These are phyloP conservation scores for Caligus rogercresseyi DNA, from an alignment of 1,140 invertebrate species.

Conservation along the genomic window DNA sequence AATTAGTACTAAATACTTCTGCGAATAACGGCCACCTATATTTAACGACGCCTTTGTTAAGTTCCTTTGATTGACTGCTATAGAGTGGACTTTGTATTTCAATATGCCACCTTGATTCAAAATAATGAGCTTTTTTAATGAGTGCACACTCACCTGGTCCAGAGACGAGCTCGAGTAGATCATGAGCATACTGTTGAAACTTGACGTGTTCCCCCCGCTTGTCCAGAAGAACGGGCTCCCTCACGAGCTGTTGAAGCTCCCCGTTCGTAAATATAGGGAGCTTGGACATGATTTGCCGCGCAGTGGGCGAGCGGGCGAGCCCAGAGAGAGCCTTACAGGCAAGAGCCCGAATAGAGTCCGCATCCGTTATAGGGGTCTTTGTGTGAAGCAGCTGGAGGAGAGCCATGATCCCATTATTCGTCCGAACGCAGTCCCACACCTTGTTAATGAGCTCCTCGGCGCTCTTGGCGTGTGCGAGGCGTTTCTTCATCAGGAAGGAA, in stretches of 20 bases:
- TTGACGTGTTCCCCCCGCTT: slow-evolving; percentile 81
- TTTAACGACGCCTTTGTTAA: no score
- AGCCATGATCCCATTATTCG: slow-evolving; percentile 91
- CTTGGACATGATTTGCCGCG: slow-evolving; percentile 86
- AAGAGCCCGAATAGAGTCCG: slow-evolving; percentile 74
- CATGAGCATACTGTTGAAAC: slow-evolving; percentile 85
- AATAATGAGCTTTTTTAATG: no score
- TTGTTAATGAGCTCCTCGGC: slow-evolving; percentile 70
- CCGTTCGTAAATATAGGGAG: slow-evolving; percentile 82
- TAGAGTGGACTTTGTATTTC: no score
- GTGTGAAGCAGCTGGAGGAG: slow-evolving; percentile 55
- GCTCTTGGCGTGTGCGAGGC: slow-evolving; percentile 38
- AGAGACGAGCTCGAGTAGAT: slow-evolving; percentile 73
- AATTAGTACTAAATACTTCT: slow-evolving; percentile 20
- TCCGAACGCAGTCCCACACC: slow-evolving; percentile 77
- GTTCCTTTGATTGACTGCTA: no score
- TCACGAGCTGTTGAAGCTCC: slow-evolving; percentile 82
- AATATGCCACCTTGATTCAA: no score
- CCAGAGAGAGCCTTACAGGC: slow-evolving; percentile 81
- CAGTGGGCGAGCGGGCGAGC: slow-evolving; percentile 64
- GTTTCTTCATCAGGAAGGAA: slow-evolving; percentile 40
- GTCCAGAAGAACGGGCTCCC: slow-evolving; percentile 86
- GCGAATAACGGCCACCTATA: slow-evolving; percentile 14
- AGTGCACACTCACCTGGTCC: slow-evolving; percentile 36
- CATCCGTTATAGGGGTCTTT: slow-evolving; percentile 88